Percentiles rank a stretch among this genome's conserved stretches.
Conservation (phyloP, 2,113 vertebrate species). For the Thamnophis sirtalis region DNA sequence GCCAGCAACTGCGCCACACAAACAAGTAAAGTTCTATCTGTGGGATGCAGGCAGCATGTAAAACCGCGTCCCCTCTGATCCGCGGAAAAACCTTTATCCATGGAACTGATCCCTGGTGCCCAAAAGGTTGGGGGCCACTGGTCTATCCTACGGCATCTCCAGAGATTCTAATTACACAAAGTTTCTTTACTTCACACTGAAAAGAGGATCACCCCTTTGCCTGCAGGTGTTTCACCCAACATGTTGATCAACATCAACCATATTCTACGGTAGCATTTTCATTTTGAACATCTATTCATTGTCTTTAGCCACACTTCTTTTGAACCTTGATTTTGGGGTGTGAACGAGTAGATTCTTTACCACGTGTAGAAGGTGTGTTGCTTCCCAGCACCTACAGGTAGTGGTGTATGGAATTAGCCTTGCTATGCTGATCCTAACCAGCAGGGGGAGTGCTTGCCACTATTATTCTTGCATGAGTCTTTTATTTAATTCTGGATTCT, state of each 20-base stretch:
- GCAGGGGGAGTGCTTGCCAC: constrained; percentile 60
- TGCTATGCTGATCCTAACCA: constrained; percentile 43
- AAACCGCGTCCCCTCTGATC: too few species aligned
- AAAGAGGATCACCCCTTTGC: not conserved
- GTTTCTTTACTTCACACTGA: not conserved
- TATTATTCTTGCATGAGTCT: constrained; percentile 16
- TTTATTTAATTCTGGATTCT: not conserved
- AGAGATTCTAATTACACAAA: not conserved
- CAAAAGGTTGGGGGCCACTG: too few species aligned
- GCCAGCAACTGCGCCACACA: too few species aligned
- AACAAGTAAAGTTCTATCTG: too few species aligned
- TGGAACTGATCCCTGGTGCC: too few species aligned
- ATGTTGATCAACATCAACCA: not conserved
- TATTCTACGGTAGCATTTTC: not conserved
- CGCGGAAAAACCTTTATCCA: too few species aligned
- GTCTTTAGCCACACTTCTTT: not conserved
- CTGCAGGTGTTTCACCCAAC: too few species aligned
- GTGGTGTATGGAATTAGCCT: not conserved
- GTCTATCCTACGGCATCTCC: not conserved
- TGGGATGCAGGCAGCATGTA: too few species aligned
- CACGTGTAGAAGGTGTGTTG: not conserved
- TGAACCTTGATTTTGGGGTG: not conserved
- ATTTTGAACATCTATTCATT: not conserved
- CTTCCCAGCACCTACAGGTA: not conserved
- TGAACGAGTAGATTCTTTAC: not conserved